Conservation (phyloP, 1,140 invertebrate species). For the Dolichoris vasculosae region DNA sequence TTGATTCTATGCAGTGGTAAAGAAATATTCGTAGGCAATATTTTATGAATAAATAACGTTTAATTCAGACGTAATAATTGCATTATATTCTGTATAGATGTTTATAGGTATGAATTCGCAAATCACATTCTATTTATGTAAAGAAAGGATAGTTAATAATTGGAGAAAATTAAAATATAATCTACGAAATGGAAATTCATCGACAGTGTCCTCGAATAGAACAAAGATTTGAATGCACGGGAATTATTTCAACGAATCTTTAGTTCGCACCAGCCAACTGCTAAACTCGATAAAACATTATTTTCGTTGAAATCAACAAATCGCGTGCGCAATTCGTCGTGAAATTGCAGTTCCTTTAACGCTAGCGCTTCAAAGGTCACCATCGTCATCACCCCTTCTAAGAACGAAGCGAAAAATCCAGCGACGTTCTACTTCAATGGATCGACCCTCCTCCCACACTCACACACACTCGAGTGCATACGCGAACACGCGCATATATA, state of each 20-base stretch:
- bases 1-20: too few species aligned
- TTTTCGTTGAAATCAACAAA: slow-evolving; percentile 20
- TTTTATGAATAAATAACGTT: too few species aligned
- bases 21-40: too few species aligned
- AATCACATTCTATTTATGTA: not conserved
- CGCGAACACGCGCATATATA: not conserved
- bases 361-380: not conserved
- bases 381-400: not conserved
- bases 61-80: too few species aligned
- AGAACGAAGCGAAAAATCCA: not conserved
- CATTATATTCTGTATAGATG: not conserved
- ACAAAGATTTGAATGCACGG: not conserved
- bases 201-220: too few species aligned
- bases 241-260: slow-evolving; percentile 19
- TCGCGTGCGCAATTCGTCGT: slow-evolving; percentile 20
- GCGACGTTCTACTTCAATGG: slow-evolving; percentile 1
- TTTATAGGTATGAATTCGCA: not conserved
- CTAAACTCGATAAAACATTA: not conserved
- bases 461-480: not conserved
- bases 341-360: slow-evolving; percentile 21
- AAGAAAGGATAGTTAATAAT: not conserved
- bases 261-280: not conserved
- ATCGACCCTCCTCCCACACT: not conserved
- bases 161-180: not conserved
- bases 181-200: not conserved